Conservation (phyloP, 2,888 invertebrate species). For the Eilema sororculum region DNA sequence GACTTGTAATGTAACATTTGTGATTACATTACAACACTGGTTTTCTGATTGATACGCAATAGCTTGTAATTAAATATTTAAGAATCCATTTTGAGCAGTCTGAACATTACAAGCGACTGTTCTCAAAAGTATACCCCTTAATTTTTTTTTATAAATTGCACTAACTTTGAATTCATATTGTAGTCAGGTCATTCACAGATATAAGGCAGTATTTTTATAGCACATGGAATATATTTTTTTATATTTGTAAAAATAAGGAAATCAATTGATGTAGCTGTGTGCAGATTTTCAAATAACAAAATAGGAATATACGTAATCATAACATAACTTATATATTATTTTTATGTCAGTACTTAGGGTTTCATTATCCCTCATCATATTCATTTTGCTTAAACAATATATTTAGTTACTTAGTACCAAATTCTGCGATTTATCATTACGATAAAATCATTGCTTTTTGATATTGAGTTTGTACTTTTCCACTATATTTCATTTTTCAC, state of each 20-base stretch:
- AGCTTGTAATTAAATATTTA: neutral
- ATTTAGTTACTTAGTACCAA: neutral
- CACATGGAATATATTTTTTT: conserved; percentile 36
- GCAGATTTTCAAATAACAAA: neutral
- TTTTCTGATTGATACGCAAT: too few relatives aligned
- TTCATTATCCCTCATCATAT: neutral
- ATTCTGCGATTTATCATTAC: neutral
- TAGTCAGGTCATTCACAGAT: conserved; percentile 36
- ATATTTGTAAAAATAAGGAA: conserved; percentile 19
- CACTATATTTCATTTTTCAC: too few relatives aligned
- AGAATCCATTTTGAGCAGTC: too few relatives aligned
- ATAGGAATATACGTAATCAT: neutral
- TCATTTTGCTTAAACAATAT: neutral
- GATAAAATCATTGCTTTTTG: neutral
- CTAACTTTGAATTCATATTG: conserved; percentile 21
- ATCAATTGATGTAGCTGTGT: neutral
- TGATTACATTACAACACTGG: neutral
- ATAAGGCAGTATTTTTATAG: conserved; percentile 51
- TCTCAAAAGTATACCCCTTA: neutral
- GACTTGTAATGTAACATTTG: neutral
- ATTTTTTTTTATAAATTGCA: conserved; percentile 9
- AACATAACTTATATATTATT: neutral
- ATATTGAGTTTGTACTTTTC: too few relatives aligned
- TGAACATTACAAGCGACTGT: neutral
- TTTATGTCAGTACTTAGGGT: neutral